Evolutionary conservation across 53 echinoderm and acorn worm genomes (phyloP), one percentile per base, ranked within the genome.

Genomic region (Stichopus horrens): DNA sequence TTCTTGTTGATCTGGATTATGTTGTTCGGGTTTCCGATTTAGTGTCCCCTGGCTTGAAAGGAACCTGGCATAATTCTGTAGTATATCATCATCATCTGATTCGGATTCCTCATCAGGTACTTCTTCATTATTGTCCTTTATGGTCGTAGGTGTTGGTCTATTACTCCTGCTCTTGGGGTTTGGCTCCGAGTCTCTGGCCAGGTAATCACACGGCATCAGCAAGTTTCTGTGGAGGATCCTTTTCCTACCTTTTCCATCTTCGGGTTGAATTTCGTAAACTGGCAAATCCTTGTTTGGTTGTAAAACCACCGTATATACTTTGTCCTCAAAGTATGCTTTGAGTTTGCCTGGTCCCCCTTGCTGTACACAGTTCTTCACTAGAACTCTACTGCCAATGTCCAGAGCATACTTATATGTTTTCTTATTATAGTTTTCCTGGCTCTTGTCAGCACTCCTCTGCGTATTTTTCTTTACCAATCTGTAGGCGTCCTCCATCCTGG

Each of bases 311-410:
- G 65, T 56, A 76, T 92, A 80, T 8, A 88, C 71, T 23, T 57
- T 83, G 18, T 92, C 88, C 66, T 92, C 86, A 90, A 82, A 92
- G 57, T 92, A 76, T 13, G 88, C 79, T 54, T 76, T 57, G 14
- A 89, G 86, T 58, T 92, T 92, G 8, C 86, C 92, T 56, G 92
- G 79, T 37, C 92, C 89, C 22, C 77, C 76, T 10, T 83, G 83
- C 23, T 86, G 54, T 9, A 23, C 83, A 21, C 74, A 54, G 63
- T 93, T 93, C 53, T 75, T 67, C 4, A 93, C 76, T 8, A 90
- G 86, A 8, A 93, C 93, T 21, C 93, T 23, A 83, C 90, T 90
- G 54, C 83, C 91, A 53, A 75, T n/a, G n/a, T n/a, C n/a, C n/a
- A n/a, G n/a, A n/a, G n/a, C n/a, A n/a, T n/a, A n/a, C n/a, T n/a